Evolutionary conservation across 2,113 vertebrate genomes (phyloP).

Genomic region (Toxostoma redivivum): DNA sequence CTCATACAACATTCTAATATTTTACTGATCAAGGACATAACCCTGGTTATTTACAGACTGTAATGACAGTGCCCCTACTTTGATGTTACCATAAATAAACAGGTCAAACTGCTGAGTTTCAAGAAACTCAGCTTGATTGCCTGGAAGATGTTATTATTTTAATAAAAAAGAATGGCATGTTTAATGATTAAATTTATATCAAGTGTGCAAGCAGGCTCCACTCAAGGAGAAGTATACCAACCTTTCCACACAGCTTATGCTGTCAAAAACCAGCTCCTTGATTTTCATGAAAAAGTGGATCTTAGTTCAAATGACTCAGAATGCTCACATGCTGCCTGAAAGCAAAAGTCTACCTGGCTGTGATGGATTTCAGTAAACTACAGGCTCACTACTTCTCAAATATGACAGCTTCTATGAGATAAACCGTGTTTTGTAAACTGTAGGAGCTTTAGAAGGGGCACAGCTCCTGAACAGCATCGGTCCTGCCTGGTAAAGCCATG

Average conservation of each 20-base stretch:
- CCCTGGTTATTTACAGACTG: slow-evolving; percentile 81
- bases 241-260: background rate
- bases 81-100: slow-evolving; percentile 86
- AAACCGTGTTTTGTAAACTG: background rate
- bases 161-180: slow-evolving; percentile 71
- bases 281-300: background rate
- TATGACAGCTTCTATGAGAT: background rate
- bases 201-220: background rate
- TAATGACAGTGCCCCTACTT: slow-evolving; percentile 82
- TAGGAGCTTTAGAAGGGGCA: background rate
- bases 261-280: background rate
- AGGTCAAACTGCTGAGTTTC: slow-evolving; percentile 74
- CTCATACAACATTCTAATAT: slow-evolving; percentile 60
- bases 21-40: slow-evolving; percentile 84
- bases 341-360: background rate
- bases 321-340: background rate
- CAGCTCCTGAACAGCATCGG: background rate
- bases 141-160: slow-evolving; percentile 74
- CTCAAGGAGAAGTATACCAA: background rate
- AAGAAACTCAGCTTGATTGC: slow-evolving; percentile 64
- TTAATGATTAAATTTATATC: slow-evolving; percentile 65
- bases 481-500: background rate
- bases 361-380: background rate
- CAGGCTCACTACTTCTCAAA: background rate
- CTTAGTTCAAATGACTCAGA: background rate